A percentile compares a stretch with the other conserved stretches of the same genome.
phyloP scores from a whole-genome alignment of 2,113 vertebrate species.

The Eretmochelys imbricata region DNA sequence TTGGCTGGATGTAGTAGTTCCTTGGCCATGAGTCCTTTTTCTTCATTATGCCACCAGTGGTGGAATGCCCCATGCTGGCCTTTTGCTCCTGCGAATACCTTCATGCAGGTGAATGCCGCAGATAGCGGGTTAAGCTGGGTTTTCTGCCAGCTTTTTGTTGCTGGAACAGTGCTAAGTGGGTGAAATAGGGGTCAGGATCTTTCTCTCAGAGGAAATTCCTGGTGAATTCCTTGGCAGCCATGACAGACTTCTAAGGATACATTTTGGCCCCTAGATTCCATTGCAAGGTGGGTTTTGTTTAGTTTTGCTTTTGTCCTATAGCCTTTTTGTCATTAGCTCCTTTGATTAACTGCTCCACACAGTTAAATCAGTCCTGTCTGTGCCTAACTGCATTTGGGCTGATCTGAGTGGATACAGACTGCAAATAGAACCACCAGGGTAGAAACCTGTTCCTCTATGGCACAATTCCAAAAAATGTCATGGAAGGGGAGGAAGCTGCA shows the following conservation, averaged over 20 bases:
- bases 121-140: neutral
- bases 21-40: neutral
- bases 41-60: neutral
- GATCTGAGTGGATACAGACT: neutral
- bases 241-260: neutral
- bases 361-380: neutral
- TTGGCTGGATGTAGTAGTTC: neutral
- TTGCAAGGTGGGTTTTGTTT: neutral
- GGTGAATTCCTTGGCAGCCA: neutral
- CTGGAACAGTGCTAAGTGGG: fast-evolving
- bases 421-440: fast-evolving
- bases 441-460: neutral
- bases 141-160: neutral
- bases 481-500: neutral
- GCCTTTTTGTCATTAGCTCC: neutral
- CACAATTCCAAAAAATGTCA: neutral
- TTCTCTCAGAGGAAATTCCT: neutral
- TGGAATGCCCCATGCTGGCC: neutral
- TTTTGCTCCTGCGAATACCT: neutral
- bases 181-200: neutral
- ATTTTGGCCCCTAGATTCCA: neutral
- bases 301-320: neutral
- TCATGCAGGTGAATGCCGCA: neutral
- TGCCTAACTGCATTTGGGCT: neutral
- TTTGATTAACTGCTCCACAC: neutral